Evolutionary conservation across 1,140 invertebrate species (phyloP).

Genomic region (Alviniconcha marisindica): DNA sequence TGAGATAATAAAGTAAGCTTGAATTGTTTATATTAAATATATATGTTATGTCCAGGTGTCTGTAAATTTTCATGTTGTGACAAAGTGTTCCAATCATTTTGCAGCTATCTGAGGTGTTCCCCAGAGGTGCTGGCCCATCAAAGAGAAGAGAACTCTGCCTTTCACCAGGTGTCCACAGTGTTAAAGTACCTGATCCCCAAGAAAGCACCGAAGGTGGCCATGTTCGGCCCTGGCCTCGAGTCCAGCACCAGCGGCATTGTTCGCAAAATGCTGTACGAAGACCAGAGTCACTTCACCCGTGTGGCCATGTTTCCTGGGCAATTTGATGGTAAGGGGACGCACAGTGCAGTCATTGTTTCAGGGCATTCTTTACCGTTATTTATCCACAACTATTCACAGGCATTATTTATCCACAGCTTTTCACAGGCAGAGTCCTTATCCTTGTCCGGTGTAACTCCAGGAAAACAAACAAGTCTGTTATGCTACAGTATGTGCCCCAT

Average conservation of each 20-base stretch:
- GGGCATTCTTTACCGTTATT: too few relatives aligned
- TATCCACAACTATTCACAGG: too few relatives aligned
- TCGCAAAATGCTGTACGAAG: conserved; percentile 64
- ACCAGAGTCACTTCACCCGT: conserved; percentile 55
- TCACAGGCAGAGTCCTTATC: too few relatives aligned
- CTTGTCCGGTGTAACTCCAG: too few relatives aligned
- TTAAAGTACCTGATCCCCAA: conserved; percentile 69
- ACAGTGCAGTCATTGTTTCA: too few relatives aligned
- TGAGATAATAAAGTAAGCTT: too few relatives aligned
- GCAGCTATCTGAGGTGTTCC: conserved; percentile 69
- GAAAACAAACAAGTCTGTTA: too few relatives aligned
- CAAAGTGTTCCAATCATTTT: too few relatives aligned
- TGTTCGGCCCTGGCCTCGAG: conserved; percentile 74
- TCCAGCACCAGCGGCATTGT: conserved; percentile 64
- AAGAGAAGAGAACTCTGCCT: conserved; percentile 58
- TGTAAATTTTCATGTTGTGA: not conserved
- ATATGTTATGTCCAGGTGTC: not conserved
- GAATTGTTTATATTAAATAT: too few relatives aligned
- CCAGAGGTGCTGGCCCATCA: conserved; percentile 60
- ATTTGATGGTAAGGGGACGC: conserved; percentile 64
- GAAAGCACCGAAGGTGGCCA: conserved; percentile 66
- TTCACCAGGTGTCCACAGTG: conserved; percentile 63
- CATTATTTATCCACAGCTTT: too few relatives aligned
- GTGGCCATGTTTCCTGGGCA: conserved; percentile 69
- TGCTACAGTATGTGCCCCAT: too few relatives aligned